Conservation (phyloP, 1,140 invertebrate genomes). For the Lasaia peninsularis region DNA sequence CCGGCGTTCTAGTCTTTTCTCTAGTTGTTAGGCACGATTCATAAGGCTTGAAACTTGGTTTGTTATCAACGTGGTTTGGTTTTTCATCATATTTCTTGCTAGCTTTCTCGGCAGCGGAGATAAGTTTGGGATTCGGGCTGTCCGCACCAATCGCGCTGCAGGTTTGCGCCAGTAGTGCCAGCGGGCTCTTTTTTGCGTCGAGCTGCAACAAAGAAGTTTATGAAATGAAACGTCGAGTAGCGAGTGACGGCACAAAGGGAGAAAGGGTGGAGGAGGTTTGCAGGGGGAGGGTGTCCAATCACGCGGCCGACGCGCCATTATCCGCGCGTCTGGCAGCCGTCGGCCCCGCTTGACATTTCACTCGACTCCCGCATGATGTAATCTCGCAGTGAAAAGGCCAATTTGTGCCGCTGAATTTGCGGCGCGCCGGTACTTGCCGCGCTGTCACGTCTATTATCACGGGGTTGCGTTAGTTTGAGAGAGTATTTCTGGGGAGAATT, state of each 20-base stretch:
- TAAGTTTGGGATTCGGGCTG: slow-evolving; percentile 83
- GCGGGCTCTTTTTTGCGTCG: slow-evolving; percentile 96
- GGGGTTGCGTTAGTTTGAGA: slow-evolving; percentile 50
- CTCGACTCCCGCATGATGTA: slow-evolving; percentile 76
- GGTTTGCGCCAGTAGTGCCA: slow-evolving; percentile 94
- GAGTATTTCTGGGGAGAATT: slow-evolving; percentile 47
- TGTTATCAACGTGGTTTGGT: slow-evolving; percentile 74
- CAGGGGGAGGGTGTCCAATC: slow-evolving; percentile 65
- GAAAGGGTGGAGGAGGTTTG: slow-evolving; percentile 39
- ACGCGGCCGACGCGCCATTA: slow-evolving; percentile 77
- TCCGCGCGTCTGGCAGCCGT: slow-evolving; percentile 75
- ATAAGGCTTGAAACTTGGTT: slow-evolving; percentile 85
- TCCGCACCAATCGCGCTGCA: slow-evolving; percentile 97
- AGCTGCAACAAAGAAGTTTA: slow-evolving; percentile 86
- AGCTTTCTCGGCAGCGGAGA: slow-evolving; percentile 83
- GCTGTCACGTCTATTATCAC: slow-evolving; percentile 70
- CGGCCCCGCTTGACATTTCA: slow-evolving; percentile 77
- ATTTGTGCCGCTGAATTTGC: slow-evolving; percentile 75
- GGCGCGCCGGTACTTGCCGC: slow-evolving; percentile 66
- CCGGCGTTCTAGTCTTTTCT: slow-evolving; percentile 80
- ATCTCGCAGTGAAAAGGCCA: slow-evolving; percentile 77
- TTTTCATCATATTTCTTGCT: slow-evolving; percentile 79
- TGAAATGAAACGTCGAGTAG: slow-evolving; percentile 73
- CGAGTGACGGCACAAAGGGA: slow-evolving; percentile 72
- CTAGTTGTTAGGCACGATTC: slow-evolving; percentile 80